Percentiles rank a stretch among this genome's conserved stretches.
Conservation (phyloP, 1,140 invertebrate genomes). For the Orussus abietinus region DNA sequence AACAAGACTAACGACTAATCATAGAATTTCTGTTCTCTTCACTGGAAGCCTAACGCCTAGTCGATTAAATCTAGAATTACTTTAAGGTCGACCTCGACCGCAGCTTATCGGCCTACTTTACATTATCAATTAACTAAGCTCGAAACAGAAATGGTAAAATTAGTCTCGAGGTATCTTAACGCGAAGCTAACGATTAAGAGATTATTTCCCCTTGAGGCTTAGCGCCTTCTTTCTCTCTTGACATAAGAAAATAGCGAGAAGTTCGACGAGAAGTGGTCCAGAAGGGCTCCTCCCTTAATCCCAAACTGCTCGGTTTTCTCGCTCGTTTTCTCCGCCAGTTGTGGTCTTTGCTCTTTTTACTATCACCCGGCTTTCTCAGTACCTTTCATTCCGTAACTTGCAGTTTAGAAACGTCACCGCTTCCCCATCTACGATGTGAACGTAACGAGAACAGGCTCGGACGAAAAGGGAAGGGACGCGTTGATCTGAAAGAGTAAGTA, state of each 20-base stretch:
- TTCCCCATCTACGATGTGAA: constrained; percentile 47
- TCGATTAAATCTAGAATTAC: too few relatives aligned
- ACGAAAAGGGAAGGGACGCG: constrained; percentile 49
- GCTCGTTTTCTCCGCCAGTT: constrained; percentile 1
- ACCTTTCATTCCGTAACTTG: too few relatives aligned
- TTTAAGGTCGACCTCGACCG: too few relatives aligned
- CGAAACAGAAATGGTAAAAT: constrained; percentile 4
- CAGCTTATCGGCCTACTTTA: constrained; percentile 8
- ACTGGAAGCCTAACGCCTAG: too few relatives aligned
- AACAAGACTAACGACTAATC: too few relatives aligned
- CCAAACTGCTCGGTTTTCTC: background rate
- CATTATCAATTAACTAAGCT: constrained; percentile 10
- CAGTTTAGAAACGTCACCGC: constrained; percentile 42
- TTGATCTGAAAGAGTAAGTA: constrained; percentile 36
- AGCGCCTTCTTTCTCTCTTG: background rate
- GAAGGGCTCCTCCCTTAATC: background rate
- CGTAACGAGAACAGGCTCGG: constrained; percentile 52
- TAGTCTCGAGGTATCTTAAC: background rate
- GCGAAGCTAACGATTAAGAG: background rate
- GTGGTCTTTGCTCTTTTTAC: constrained; percentile 30
- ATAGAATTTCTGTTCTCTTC: too few relatives aligned
- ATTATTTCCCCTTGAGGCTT: background rate
- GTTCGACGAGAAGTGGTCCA: too few relatives aligned
- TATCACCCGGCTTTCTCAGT: constrained; percentile 2
- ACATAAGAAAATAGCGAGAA: too few relatives aligned